A percentile compares a stretch with the other conserved stretches of the same genome.
Evolutionary conservation across 2,888 invertebrate genomes (phyloP).

Genomic region (Drosophila recens): DNA sequence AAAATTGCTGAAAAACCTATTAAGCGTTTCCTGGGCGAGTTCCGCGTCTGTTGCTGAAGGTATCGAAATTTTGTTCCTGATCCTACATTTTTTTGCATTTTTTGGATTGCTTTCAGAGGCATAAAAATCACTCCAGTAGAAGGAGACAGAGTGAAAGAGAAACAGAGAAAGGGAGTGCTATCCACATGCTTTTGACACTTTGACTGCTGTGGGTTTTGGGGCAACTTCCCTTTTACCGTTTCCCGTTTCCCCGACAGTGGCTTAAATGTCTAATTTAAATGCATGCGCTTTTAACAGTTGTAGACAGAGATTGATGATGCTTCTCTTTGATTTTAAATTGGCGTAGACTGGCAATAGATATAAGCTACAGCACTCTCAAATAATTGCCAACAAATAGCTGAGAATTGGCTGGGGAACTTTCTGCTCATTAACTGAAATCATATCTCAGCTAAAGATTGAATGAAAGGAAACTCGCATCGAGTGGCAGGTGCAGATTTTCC

Average conservation of each 20-base stretch:
- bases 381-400: constrained; percentile 69
- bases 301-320: constrained; percentile 83
- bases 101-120: constrained; percentile 12
- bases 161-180: not conserved
- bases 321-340: constrained; percentile 65
- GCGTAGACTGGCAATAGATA: constrained; percentile 18
- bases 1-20: constrained; percentile 78
- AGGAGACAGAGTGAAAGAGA: not conserved
- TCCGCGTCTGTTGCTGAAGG: constrained; percentile 60
- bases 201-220: constrained; percentile 36
- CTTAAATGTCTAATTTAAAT: constrained; percentile 85
- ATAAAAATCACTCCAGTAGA: constrained; percentile 50
- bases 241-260: constrained; percentile 37
- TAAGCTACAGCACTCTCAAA: constrained; percentile 16
- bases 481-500: constrained; percentile 71
- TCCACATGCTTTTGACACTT: constrained; percentile 55
- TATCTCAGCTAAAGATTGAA: constrained; percentile 1
- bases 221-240: constrained; percentile 21
- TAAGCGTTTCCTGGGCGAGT: constrained; percentile 71
- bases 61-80: constrained; percentile 42
- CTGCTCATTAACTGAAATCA: constrained; percentile 50
- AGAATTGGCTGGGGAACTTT: constrained; percentile 3
- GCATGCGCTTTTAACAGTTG: constrained; percentile 82
- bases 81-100: not conserved
- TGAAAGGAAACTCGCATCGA: constrained; percentile 12